Evolutionary conservation across 2,797 vertebrate species (phyloP).

Genomic region (Melopsittacus undulatus): DNA sequence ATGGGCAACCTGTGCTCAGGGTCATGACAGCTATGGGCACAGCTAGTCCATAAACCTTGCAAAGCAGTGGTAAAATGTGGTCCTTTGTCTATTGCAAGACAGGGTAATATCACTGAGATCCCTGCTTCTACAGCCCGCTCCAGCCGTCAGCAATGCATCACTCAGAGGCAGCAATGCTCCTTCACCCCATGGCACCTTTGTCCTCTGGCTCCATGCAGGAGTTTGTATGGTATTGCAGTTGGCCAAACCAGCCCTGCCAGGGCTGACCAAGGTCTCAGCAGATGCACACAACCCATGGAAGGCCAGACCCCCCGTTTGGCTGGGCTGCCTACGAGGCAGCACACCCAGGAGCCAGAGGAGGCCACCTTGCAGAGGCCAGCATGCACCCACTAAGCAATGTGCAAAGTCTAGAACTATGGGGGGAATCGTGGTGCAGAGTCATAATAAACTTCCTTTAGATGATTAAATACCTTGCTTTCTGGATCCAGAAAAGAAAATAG

Average conservation of each 20-base stretch:
- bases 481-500: neutral
- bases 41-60: neutral
- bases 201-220: neutral
- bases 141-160: accelerated
- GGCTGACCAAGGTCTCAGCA: neutral
- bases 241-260: neutral
- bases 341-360: neutral
- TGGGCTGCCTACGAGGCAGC: neutral
- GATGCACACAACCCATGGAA: accelerated
- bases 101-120: too few species aligned
- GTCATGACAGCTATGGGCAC: neutral
- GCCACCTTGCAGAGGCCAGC: accelerated
- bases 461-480: neutral
- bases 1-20: neutral
- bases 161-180: neutral
- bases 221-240: neutral
- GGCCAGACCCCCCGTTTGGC: neutral
- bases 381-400: neutral
- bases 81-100: too few species aligned
- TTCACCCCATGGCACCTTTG: accelerated
- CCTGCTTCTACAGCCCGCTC: neutral
- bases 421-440: neutral
- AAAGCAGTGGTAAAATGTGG: neutral
- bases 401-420: neutral
- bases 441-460: neutral